phyloP scores from a whole-genome alignment of 1,140 invertebrate species.

The Tetraneura akinire region DNA sequence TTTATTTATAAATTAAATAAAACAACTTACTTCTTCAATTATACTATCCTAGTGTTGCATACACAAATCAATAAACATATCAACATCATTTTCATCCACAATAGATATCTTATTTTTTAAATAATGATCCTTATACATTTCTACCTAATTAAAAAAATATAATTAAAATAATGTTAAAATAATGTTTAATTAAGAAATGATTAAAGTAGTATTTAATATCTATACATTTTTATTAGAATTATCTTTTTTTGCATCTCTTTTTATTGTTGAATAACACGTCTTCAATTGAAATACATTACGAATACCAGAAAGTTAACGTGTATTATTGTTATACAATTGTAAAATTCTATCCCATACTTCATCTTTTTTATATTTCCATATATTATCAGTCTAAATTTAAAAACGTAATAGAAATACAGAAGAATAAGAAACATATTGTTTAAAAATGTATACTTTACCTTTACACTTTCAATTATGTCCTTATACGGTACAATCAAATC shows the following conservation, averaged over 20 bases:
- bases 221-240: neutral
- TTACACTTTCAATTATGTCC: neutral
- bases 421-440: too few species aligned
- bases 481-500: neutral
- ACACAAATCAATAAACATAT: neutral
- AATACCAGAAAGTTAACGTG: neutral
- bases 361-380: neutral
- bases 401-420: neutral
- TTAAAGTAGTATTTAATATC: neutral
- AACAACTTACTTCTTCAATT: neutral
- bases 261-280: neutral
- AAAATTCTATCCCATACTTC: neutral
- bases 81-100: neutral
- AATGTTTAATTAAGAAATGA: neutral
- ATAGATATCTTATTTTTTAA: neutral
- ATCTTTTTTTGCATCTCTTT: neutral
- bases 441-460: too few species aligned
- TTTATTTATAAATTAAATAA: constrained; percentile 1
- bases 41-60: neutral
- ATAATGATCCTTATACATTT: constrained; percentile 1
- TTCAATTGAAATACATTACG: neutral
- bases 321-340: neutral
- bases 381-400: constrained; percentile 11
- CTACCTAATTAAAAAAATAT: neutral
- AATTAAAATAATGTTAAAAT: neutral